Evolutionary conservation across 1,140 invertebrate genomes (phyloP), one percentile per base, ranked within the genome.

Genomic region (Drosophila sp.): DNA sequence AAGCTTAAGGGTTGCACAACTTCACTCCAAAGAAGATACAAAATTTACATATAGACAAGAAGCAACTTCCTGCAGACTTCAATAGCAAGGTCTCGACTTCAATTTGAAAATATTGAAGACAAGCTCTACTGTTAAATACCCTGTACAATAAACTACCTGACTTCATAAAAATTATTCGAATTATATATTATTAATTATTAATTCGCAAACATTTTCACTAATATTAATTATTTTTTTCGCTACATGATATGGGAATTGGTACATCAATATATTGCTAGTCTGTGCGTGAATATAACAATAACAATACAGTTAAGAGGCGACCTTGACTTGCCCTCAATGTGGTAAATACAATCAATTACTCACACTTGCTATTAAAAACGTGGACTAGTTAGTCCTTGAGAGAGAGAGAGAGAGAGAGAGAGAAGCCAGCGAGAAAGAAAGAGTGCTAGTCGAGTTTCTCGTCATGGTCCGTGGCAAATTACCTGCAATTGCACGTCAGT

Each of bases 291-390:
- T 21, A 29, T 46, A 40, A 38, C 56, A 67, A 71, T 76, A 64
- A 59, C 53, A 45, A 64, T 45, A 34, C 51, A 72, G 54, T 51
- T 58, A 38, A 56, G 34, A 59, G n/a, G 64, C 69, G 80, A 70
- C 80, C 80, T 83, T 83, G 80, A 46, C 61, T 56, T 45, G 59
- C 11, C 63, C 53, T 40, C 62, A 57, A 64, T 59, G 34, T 72
- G 41, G 16, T 50, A 29, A 11, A 13, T 69, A 64, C 78, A 81
- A 78, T 78, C 78, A 78, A 78, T 87, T 86, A 86, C 71, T 54
- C 50, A 72, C 71, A 87, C 69, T 36, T 11, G 8, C 16, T n/a
- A 29, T 14, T 40, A 56, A 45, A 27, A 64, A 70, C 48, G n/a
- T 7, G 14, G 29, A 29, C 36, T 32, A 40, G 36, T 16, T 43